Evolutionary conservation across 2,888 invertebrate genomes (phyloP).

Genomic region (Agrochola lota): DNA sequence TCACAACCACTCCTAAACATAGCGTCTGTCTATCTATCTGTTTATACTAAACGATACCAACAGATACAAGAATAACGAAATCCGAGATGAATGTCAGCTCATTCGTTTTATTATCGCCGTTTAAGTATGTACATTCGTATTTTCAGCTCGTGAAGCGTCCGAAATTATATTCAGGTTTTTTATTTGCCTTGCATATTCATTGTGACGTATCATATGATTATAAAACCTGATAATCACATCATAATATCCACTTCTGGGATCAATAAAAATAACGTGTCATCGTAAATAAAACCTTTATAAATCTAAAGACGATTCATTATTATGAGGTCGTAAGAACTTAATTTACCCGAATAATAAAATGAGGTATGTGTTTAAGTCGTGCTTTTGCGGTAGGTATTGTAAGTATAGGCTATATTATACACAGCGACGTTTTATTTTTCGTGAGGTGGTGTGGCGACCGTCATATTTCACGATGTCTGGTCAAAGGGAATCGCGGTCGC

Average conservation of each 20-base stretch:
- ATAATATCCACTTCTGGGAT: slow-evolving; percentile 71
- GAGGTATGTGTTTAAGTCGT: slow-evolving; percentile 73
- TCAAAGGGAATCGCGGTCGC: slow-evolving; percentile 79
- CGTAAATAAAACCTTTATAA: slow-evolving; percentile 80
- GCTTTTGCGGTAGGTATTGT: slow-evolving; percentile 71
- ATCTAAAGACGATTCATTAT: slow-evolving; percentile 75
- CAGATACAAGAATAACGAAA: slow-evolving; percentile 82
- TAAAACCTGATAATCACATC: slow-evolving; percentile 80
- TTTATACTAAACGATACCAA: slow-evolving; percentile 83
- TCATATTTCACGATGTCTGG: slow-evolving; percentile 84
- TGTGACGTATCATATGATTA: slow-evolving; percentile 71
- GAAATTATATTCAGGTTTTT: slow-evolving; percentile 56
- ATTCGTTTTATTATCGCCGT: slow-evolving; percentile 74
- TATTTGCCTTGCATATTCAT: slow-evolving; percentile 69
- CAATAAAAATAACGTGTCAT: slow-evolving; percentile 79
- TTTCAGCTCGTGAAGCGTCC: slow-evolving; percentile 51
- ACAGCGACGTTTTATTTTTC: slow-evolving; percentile 76
- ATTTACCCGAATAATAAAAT: slow-evolving; percentile 82
- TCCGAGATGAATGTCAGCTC: slow-evolving; percentile 73
- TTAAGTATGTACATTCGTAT: slow-evolving; percentile 59
- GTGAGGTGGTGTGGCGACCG: slow-evolving; percentile 75
- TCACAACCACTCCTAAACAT: slow-evolving; percentile 85
- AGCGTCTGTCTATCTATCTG: slow-evolving; percentile 82
- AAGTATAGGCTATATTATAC: slow-evolving; percentile 41
- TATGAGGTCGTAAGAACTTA: slow-evolving; percentile 78